A percentile compares a stretch with the other conserved stretches of the same genome.
phyloP scores from a whole-genome alignment of 2,113 vertebrate genomes.

The Atlantisia rogersi region DNA sequence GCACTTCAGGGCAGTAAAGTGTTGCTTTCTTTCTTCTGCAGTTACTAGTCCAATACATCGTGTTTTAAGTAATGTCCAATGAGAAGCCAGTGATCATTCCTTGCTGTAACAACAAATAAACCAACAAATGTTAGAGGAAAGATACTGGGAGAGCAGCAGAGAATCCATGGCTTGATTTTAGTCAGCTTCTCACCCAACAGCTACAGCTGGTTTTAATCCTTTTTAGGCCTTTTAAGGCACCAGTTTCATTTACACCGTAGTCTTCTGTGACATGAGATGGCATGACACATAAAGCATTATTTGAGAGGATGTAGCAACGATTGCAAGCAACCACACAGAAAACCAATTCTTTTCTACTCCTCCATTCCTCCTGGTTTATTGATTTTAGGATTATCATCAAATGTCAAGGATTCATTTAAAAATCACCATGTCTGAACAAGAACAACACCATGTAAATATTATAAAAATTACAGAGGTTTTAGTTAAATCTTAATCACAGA shows the following conservation, averaged over 20 bases:
- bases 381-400: constrained; percentile 3
- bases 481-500: constrained; percentile 7
- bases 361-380: background rate
- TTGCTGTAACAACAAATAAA: background rate
- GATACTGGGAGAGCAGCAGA: background rate
- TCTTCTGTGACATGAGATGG: background rate
- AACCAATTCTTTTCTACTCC: background rate
- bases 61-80: background rate
- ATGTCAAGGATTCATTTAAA: constrained; percentile 11
- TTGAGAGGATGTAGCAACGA: background rate
- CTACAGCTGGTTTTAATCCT: background rate
- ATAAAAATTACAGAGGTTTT: background rate
- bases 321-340: background rate
- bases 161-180: background rate
- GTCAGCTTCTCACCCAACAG: background rate
- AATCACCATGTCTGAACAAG: background rate
- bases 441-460: background rate
- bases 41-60: background rate
- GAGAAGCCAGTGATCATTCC: background rate
- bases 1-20: background rate
- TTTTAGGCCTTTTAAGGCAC: background rate
- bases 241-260: background rate
- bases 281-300: fast-evolving
- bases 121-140: background rate
- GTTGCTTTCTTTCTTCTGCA: constrained; percentile 1